Percentiles rank a stretch among this genome's conserved stretches.
phyloP scores from a whole-genome alignment of 2,797 vertebrate genomes.

The Rhynchonycteris naso region DNA sequence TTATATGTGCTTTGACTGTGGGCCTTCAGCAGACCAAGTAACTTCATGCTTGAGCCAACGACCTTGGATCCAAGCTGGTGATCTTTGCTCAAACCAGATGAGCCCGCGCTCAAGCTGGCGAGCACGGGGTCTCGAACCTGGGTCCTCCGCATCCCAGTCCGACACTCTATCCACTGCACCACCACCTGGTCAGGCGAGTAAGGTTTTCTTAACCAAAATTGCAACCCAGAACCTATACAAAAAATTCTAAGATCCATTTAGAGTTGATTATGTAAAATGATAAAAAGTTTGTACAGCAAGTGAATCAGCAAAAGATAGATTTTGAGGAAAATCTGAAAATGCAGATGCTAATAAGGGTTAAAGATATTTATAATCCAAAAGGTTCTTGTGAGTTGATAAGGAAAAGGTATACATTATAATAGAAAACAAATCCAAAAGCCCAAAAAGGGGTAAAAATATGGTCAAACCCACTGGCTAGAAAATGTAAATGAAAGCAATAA shows the following conservation, averaged over 20 bases:
- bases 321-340: background rate
- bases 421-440: background rate
- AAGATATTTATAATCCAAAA: background rate
- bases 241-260: background rate
- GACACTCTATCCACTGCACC: no score
- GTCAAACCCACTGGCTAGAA: background rate
- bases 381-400: background rate
- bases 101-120: no score
- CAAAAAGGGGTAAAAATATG: background rate
- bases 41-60: no score
- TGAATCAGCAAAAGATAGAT: background rate
- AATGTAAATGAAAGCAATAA: background rate
- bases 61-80: no score
- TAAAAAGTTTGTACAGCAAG: background rate
- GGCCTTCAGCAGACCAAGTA: no score
- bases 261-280: background rate
- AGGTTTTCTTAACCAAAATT: background rate
- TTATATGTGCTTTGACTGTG: no score
- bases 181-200: no score
- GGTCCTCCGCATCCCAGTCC: no score
- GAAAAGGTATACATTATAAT: background rate
- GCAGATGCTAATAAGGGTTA: background rate
- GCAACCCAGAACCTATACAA: background rate
- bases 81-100: no score
- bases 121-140: no score